Base-by-base conservation (phyloP, 2,113 vertebrate species). In the Callospermophilus lateralis region DNA sequence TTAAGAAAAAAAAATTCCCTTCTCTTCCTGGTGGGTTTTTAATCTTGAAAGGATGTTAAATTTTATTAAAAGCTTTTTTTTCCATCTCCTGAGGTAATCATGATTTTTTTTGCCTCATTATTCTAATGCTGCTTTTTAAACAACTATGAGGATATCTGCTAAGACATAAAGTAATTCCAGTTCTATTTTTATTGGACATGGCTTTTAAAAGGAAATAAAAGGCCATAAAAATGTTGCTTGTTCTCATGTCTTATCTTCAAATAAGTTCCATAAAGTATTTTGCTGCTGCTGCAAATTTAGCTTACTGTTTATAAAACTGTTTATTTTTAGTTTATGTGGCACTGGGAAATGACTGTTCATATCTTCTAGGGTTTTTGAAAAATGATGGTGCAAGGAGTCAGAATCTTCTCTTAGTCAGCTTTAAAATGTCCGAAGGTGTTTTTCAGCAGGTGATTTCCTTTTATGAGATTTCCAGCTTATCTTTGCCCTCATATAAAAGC, bases 181-280 rank as follows among this genome's bases (percentile, higher is more conserved):
- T 53, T 16, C 30, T 6, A 16, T 13, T 78, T 55, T 87, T 61
- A 81, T 90, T 84, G 48, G 72, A 22, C 19, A 5, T 90, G 70
- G 34, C 72, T 81, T 92, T 88, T 92, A 88, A 77, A 90, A 72
- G 72, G 24, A 86, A 92, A 67, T 95, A 39, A 90, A 78, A 84
- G 53, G 58, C 22, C 89, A 96, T 96, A 84, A 95, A 95, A 30
- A 22, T 30, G 8, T 78, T 79, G 42, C 70, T 94, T 58, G 78
- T 65, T 76, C n/a, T 95, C 7, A 2, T 42, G 28, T 79, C 86
- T 93, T 97, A 96, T 97, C 96, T 90, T 93, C 12, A 73, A 0
- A 1, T 93, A 48, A 84, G 92, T 67, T 90, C 70, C 63, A 73
- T 92, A 72, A 92, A 94, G 12, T 78, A 77, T 80, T 93, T 81